phyloP scores from a whole-genome alignment of 2,113 vertebrate species.

The Myiopsitta monachus region DNA sequence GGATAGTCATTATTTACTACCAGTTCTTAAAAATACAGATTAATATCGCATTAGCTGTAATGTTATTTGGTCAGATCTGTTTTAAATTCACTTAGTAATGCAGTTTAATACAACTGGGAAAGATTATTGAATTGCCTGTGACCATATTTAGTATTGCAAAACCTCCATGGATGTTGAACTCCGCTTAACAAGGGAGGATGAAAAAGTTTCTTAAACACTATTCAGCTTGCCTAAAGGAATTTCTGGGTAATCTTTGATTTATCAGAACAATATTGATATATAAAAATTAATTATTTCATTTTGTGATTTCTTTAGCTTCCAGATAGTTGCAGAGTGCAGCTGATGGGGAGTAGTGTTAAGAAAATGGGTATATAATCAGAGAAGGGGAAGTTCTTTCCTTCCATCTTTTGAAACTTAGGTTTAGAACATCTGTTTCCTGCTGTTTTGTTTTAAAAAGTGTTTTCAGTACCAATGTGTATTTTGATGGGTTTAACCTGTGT shows the following conservation, averaged over 20 bases:
- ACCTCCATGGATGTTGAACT: not conserved
- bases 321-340: not conserved
- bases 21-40: not conserved
- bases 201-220: not conserved
- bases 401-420: not conserved
- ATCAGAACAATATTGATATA: not conserved
- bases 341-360: not conserved
- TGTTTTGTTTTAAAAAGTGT: not conserved
- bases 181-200: not conserved
- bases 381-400: not conserved
- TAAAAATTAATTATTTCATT: not conserved
- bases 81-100: not conserved
- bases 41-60: not conserved
- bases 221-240: not conserved
- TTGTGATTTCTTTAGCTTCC: not conserved
- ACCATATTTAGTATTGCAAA: not conserved
- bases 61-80: not conserved
- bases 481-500: not conserved
- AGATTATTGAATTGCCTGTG: not conserved
- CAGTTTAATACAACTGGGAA: not conserved
- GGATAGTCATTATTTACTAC: not conserved
- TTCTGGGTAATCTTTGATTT: not conserved
- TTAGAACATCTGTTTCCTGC: not conserved
- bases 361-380: not conserved
- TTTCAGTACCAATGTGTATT: not conserved